Conservation (phyloP, 2,113 vertebrate genomes). For the Laticauda laticaudata region DNA sequence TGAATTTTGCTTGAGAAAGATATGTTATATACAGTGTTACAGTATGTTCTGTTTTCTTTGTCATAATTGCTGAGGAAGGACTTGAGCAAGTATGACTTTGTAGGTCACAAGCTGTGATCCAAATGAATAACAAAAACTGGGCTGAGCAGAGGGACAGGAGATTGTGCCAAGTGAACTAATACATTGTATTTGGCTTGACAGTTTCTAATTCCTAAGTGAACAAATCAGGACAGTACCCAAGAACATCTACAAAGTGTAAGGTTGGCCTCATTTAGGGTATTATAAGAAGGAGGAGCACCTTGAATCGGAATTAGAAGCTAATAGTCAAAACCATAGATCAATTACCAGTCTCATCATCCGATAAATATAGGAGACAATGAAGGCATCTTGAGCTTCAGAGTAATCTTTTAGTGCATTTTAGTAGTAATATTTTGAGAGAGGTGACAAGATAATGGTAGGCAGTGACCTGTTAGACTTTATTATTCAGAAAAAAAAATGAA, state of each 20-base stretch:
- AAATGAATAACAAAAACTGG: not conserved
- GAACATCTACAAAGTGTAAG: not conserved
- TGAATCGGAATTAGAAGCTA: not conserved
- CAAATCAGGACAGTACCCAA: not conserved
- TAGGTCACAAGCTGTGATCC: not conserved
- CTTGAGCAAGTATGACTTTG: not conserved
- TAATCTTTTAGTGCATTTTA: not conserved
- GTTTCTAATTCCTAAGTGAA: not conserved
- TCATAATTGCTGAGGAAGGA: not conserved
- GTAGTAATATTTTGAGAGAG: not conserved
- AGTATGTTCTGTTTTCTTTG: not conserved
- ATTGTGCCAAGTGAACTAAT: not conserved
- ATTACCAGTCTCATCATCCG: not conserved
- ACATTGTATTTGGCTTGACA: not conserved
- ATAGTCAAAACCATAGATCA: not conserved
- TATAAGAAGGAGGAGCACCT: not conserved
- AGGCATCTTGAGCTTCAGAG: not conserved
- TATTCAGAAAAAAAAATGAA: not conserved
- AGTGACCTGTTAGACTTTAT: not conserved
- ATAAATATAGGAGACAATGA: not conserved
- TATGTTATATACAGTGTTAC: not conserved
- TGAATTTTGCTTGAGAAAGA: not conserved
- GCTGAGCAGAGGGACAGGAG: not conserved
- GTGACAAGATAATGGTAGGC: not conserved
- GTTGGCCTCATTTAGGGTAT: not conserved